Conservation (phyloP, 2,888 invertebrate species). For the Cartodere bifasciata region DNA sequence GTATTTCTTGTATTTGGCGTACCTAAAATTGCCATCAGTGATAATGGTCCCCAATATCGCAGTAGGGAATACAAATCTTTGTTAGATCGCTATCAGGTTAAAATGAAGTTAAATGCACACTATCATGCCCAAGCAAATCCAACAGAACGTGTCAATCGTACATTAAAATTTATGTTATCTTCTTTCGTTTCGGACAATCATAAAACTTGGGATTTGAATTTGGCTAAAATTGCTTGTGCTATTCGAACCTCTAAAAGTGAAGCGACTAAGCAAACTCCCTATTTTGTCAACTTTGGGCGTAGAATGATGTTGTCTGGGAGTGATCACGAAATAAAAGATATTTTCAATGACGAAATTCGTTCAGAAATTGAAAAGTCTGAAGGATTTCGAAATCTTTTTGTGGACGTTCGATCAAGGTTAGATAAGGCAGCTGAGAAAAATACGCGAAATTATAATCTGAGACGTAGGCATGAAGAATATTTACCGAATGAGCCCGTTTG, state of each 20-base stretch:
- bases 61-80: conserved; percentile 11
- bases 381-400: neutral
- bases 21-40: conserved; percentile 16
- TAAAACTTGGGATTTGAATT: conserved; percentile 14
- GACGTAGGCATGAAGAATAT: conserved; percentile 5
- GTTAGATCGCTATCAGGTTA: conserved; percentile 10
- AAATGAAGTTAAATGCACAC: conserved; percentile 14
- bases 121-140: conserved; percentile 25
- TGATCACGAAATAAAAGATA: conserved; percentile 4
- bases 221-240: conserved; percentile 14
- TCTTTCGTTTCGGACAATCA: conserved; percentile 20
- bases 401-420: neutral
- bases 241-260: conserved; percentile 15
- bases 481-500: conserved; percentile 5
- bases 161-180: conserved; percentile 22
- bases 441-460: conserved; percentile 3
- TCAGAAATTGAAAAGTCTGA: conserved; percentile 1
- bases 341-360: neutral
- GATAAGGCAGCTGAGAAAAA: conserved; percentile 4
- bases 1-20: conserved; percentile 20
- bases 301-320: conserved; percentile 11
- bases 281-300: conserved; percentile 15
- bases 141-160: conserved; percentile 21
- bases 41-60: conserved; percentile 21
- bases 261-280: conserved; percentile 12